These are phyloP conservation scores for Pogonophryne albipinna DNA, from an alignment of 2,797 vertebrate genomes.

Conservation along the genomic window DNA sequence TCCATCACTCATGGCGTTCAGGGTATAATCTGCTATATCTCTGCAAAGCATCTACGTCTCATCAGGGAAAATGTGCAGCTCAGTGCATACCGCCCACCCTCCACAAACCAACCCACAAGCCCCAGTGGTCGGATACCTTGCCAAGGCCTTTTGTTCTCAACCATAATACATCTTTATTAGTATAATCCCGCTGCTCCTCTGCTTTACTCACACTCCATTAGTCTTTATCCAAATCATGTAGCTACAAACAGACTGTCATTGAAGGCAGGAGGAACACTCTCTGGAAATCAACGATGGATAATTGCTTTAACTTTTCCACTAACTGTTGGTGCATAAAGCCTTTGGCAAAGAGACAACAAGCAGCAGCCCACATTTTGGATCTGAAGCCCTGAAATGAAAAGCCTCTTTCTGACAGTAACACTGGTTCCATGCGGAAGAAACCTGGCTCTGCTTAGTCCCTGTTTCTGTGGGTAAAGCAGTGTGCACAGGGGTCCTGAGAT, in stretches of 20 bases:
- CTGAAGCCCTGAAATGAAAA: conserved; percentile 71
- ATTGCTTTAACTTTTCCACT: conserved; percentile 78
- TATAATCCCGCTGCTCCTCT: conserved; percentile 76
- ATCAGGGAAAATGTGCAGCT: conserved; percentile 67
- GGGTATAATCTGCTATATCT: conserved; percentile 42
- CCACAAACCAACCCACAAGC: conserved; percentile 60
- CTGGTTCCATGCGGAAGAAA: conserved; percentile 66
- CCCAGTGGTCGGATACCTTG: conserved; percentile 70
- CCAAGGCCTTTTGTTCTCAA: conserved; percentile 78
- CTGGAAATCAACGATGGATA: conserved; percentile 70
- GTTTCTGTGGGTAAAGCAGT: conserved; percentile 58
- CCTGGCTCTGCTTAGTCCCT: conserved; percentile 59
- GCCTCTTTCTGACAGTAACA: conserved; percentile 72
- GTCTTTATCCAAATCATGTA: conserved; percentile 84
- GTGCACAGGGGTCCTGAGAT: conserved; percentile 83
- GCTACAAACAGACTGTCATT: conserved; percentile 79
- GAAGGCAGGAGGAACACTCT: conserved; percentile 75
- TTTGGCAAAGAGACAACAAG: conserved; percentile 77
- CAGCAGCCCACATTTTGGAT: conserved; percentile 67
- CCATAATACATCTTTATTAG: conserved; percentile 86
- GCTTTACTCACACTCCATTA: conserved; percentile 83
- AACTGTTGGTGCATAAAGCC: conserved; percentile 71
- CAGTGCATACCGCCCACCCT: conserved; percentile 57
- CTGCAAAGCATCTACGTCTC: conserved; percentile 45
- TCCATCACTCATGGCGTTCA: conserved; percentile 24